Conservation (phyloP, 2,797 vertebrate genomes). For the Phyllotis vaccarum region DNA sequence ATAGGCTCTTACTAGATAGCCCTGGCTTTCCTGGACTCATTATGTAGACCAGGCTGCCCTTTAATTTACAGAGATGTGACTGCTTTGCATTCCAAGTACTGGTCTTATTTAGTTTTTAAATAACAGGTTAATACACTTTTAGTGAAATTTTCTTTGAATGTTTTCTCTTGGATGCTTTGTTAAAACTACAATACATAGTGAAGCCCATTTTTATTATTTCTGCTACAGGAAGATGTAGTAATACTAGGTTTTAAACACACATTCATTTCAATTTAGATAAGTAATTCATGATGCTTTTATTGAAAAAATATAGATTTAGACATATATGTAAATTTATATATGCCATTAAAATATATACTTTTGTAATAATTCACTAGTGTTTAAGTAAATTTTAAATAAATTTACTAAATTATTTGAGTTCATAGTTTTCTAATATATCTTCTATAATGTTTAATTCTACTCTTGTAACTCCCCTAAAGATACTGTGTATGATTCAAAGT, state of each 20-base stretch:
- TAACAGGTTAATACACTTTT: background rate
- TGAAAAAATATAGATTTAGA: background rate
- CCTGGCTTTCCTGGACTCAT: background rate
- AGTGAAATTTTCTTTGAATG: background rate
- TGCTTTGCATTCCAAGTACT: background rate
- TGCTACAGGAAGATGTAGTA: background rate
- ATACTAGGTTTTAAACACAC: background rate
- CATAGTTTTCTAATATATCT: background rate
- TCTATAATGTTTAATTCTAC: background rate
- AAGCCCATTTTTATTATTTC: background rate
- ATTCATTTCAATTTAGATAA: background rate
- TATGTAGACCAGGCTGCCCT: background rate
- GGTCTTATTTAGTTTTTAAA: background rate
- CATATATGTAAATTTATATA: background rate
- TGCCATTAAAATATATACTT: background rate
- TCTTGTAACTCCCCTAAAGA: background rate
- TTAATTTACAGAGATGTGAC: background rate
- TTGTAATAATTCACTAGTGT: background rate
- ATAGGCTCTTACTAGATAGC: background rate
- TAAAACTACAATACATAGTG: background rate
- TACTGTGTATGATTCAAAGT: background rate
- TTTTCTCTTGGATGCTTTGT: background rate
- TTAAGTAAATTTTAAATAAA: background rate
- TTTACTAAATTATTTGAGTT: background rate
- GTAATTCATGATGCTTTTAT: background rate